A percentile compares a stretch with the other conserved stretches of the same genome.
Evolutionary conservation across 1,140 invertebrate species (phyloP).

Genomic region (Bombus soroeensis): DNA sequence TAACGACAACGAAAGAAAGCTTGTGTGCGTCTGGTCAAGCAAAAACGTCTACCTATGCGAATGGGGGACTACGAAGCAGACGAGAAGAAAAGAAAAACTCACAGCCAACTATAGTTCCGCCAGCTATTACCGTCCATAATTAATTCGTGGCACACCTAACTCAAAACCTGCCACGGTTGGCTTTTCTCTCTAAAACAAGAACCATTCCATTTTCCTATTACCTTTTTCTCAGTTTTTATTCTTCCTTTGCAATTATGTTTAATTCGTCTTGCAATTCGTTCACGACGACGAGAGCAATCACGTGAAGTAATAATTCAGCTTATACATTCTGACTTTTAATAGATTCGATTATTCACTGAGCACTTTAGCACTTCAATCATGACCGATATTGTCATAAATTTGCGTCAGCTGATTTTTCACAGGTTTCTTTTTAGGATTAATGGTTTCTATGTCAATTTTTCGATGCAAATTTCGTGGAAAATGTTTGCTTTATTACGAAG

Average conservation of each 20-base stretch:
- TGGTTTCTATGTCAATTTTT: not conserved
- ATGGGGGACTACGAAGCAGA: not conserved
- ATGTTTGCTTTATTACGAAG: not conserved
- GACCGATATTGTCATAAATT: not conserved
- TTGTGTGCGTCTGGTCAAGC: not conserved
- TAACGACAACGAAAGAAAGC: slow-evolving; percentile 3
- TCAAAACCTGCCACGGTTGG: slow-evolving; percentile 3
- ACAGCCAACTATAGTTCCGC: not conserved
- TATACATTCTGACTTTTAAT: not conserved
- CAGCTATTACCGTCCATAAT: slow-evolving; percentile 13
- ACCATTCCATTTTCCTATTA: not conserved
- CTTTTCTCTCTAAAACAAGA: not conserved
- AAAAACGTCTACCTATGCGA: not conserved
- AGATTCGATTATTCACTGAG: not conserved
- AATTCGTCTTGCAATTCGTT: not conserved
- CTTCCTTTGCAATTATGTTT: not conserved
- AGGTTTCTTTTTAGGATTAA: no score
- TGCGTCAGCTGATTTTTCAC: not conserved
- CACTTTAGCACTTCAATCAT: not conserved
- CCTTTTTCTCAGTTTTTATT: not conserved
- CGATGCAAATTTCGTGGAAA: not conserved
- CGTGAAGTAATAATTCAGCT: not conserved
- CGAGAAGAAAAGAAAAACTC: not conserved
- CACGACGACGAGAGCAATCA: not conserved
- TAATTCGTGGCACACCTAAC: slow-evolving; percentile 7